Base-by-base conservation (phyloP, 2,888 invertebrate species). In the Tipula vernalis region DNA sequence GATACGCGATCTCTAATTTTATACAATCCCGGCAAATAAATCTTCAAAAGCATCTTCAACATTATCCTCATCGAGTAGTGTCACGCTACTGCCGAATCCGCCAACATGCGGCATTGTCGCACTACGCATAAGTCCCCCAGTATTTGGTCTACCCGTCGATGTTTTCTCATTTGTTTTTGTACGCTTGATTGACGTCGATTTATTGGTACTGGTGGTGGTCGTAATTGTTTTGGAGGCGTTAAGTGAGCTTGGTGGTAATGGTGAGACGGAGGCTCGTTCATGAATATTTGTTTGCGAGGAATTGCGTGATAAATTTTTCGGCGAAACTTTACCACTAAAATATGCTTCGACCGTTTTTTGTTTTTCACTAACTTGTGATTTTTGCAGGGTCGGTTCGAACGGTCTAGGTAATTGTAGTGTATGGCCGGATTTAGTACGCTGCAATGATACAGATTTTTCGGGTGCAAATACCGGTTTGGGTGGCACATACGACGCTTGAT, bases 21-120 rank as follows among this genome's bases (percentile, higher is more conserved):
- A 84, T 39, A 39, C 84, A 15, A 84, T 84, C 41, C 84, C 84
- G n/a, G 84, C 36, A n/a, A 84, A 96, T 89, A 97, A 94, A 92
- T 95, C 95, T 91, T 97, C 97, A 93, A 97, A 97, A 89, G 96
- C 96, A 92, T 95, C 95, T 91, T 97, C 97, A 88, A 97, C 96
- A 92, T 97, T 96, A 92, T 93, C 94, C 91, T 96, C 96, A 91
- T 96, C 96, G 90, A 95, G 93, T 90, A 94, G 90, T n/a, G 36
- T 6, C 12, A 86, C 51, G 91, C 94, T 94, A 87, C 95, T 92
- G 89, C 92, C 92, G 18, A 57, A 57, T 18, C 57, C 57, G n/a
- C 92, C 92, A 88, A 96, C 94, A 88, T 95, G 94, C 6, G 96
- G 96, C 94, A 96, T 94, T 51, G 96, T 96, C 89, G 95, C 94